These are phyloP conservation scores for Platycheirus rosarum DNA, from an alignment of 2,888 invertebrate genomes.

Conservation along the genomic window DNA sequence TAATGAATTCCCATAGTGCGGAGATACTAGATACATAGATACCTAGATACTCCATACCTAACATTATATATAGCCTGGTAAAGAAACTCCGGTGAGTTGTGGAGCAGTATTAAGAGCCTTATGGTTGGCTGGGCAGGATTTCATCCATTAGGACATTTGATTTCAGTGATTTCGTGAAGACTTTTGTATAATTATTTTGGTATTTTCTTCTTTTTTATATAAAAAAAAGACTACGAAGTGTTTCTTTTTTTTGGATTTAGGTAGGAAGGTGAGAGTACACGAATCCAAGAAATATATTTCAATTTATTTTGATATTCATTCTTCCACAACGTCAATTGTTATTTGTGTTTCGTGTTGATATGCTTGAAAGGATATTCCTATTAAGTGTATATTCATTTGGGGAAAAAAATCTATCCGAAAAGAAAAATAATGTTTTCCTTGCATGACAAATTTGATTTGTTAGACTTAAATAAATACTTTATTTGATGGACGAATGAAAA, in stretches of 20 bases:
- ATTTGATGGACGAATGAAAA: background rate
- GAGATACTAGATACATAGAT: background rate
- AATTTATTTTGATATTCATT: conserved; percentile 40
- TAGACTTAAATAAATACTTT: background rate
- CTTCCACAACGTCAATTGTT: conserved; percentile 63
- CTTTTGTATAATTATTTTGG: conserved; percentile 4
- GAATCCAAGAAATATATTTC: conserved; percentile 25
- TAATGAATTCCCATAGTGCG: conserved; percentile 35
- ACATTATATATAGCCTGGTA: conserved; percentile 2
- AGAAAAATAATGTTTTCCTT: conserved; percentile 23
- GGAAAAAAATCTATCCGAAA: conserved; percentile 30
- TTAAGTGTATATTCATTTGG: conserved; percentile 63
- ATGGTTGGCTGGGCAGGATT: conserved; percentile 36
- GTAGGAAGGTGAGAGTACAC: background rate
- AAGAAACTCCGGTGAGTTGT: background rate
- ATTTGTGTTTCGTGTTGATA: conserved; percentile 40
- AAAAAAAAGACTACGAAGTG: background rate
- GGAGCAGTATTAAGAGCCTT: background rate
- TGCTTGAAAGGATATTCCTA: conserved; percentile 45
- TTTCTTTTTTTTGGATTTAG: background rate
- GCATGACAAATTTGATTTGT: conserved; percentile 35
- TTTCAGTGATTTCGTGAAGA: conserved; percentile 42
- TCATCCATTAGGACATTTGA: conserved; percentile 57
- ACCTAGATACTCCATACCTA: background rate
- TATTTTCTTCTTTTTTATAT: background rate